Conservation (phyloP, 2,797 vertebrate species). For the Hippoglossus hippoglossus region DNA sequence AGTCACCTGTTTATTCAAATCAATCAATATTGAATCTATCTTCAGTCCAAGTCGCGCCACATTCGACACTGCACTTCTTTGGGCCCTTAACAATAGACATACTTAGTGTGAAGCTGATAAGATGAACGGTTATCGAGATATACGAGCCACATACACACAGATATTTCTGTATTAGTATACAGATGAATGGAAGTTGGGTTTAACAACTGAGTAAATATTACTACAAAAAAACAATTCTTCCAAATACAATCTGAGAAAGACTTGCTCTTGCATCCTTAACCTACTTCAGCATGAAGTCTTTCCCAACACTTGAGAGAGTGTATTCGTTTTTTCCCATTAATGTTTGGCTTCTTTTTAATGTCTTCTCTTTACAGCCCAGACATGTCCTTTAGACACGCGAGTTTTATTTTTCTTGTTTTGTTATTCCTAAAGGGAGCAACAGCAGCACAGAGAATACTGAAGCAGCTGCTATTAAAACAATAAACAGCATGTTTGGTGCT, state of each 20-base stretch:
- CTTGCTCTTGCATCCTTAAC: slow-evolving; percentile 20
- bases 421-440: slow-evolving; percentile 51
- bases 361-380: slow-evolving; percentile 36
- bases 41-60: too few species aligned
- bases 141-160: too few species aligned
- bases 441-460: slow-evolving; percentile 54
- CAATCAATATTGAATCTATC: too few species aligned
- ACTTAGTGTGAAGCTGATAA: too few species aligned
- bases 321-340: slow-evolving; percentile 36
- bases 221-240: neutral
- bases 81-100: too few species aligned
- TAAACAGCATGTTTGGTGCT: slow-evolving; percentile 50
- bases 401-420: slow-evolving; percentile 61
- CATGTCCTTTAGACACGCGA: slow-evolving; percentile 39
- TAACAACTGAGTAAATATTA: slow-evolving; percentile 19
- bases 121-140: too few species aligned
- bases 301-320: slow-evolving; percentile 39
- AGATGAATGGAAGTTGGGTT: slow-evolving; percentile 8
- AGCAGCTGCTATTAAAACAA: slow-evolving; percentile 65
- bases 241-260: slow-evolving; percentile 20
- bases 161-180: too few species aligned
- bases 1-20: too few species aligned
- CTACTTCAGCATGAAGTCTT: slow-evolving; percentile 33
- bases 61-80: too few species aligned
- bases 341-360: slow-evolving; percentile 36